These are phyloP conservation scores for Acipenser transmontanus DNA, from an alignment of 2,797 vertebrate genomes.

Conservation along the genomic window DNA sequence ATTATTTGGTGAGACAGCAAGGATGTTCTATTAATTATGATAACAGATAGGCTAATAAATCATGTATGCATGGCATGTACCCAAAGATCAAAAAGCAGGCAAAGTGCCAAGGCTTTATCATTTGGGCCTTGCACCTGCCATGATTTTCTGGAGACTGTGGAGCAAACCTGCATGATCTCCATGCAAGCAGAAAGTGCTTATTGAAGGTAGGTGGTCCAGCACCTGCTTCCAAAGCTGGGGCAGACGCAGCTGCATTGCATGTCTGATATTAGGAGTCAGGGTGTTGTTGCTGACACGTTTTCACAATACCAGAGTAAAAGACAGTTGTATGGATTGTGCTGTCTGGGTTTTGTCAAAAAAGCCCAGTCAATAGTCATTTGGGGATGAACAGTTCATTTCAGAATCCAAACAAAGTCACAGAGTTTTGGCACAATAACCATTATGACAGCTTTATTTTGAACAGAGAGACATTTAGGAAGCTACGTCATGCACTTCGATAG, in stretches of 20 bases:
- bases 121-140: constrained; percentile 29
- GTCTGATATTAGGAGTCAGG: constrained; percentile 32
- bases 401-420: too few species aligned
- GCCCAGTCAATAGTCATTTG: neutral
- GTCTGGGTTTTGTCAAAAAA: constrained; percentile 23
- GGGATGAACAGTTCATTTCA: neutral
- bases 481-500: too few species aligned
- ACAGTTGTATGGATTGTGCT: constrained; percentile 33
- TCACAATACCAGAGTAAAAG: constrained; percentile 38
- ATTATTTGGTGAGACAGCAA: constrained; percentile 1
- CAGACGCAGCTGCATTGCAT: constrained; percentile 43
- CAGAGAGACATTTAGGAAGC: too few species aligned
- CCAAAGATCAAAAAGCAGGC: constrained; percentile 34
- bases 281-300: constrained; percentile 44
- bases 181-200: constrained; percentile 41
- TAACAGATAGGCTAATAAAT: constrained; percentile 20
- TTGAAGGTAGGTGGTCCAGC: constrained; percentile 55
- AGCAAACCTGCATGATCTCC: constrained; percentile 34
- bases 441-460: too few species aligned
- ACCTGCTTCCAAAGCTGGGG: constrained; percentile 49
- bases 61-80: constrained; percentile 36
- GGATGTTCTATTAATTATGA: constrained; percentile 8
- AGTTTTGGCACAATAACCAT: too few species aligned
- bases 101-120: constrained; percentile 36
- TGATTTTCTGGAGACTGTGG: constrained; percentile 31